Evolutionary conservation across 2,888 invertebrate genomes (phyloP), one percentile per base, ranked within the genome.

Genomic region (Pantelozetes paolii): DNA sequence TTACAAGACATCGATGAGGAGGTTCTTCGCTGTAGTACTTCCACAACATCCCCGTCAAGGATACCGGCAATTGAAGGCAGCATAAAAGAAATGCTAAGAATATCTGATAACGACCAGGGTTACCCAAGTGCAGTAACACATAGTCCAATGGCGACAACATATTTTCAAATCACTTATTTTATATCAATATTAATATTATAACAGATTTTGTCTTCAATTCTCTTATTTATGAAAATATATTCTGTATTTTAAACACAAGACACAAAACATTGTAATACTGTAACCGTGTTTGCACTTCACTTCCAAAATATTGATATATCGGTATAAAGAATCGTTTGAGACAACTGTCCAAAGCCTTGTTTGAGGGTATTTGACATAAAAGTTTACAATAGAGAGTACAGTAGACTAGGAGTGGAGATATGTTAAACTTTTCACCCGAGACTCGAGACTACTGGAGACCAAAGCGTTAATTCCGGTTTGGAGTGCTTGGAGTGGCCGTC

Each of bases 11-110:
- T 48, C 78, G 76, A 71, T 78, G 78, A 13, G 76, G 76, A 0
- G 77, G 77, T 13, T 77, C 77, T 26, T 71, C 67, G 0, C 64
- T 73, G 71, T 78, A 78, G 45, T 77, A 78, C 20, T n/a, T 72
- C 32, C 76, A 75, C 8, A 78, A 48, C 42, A 76, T 59, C 23
- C 76, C 72, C 40, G 71, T 76, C 64, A 78, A 78, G 0, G 76
- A 75, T n/a, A 78, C 75, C 13, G 77, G 77, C 15, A 78, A 75
- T 73, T 78, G 78, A 71, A 78, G 76, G 64, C 78, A 77, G 36
- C 77, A 78, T 0, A 78, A 71, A 0, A 78, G 64, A 57, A 78
- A 78, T 18, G 76, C 76, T 1, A 78, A 48, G 42, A 78, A 75
- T 11, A 77, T 20, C 26, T 78, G 77, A 62, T 77, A 78, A 3